phyloP scores from a whole-genome alignment of 1,140 invertebrate species.

The Drosophila tropicalis region DNA sequence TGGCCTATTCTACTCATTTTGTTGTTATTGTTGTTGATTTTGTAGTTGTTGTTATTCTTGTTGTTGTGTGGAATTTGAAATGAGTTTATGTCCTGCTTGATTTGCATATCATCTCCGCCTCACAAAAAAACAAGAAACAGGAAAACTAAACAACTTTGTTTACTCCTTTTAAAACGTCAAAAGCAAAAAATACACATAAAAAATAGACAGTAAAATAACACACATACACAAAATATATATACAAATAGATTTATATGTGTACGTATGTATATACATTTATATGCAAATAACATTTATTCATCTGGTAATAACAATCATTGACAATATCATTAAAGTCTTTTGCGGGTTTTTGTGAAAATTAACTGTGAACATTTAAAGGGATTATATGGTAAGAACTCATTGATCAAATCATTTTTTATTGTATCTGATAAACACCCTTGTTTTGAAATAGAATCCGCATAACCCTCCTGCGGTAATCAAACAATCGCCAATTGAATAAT shows the following conservation, averaged over 20 bases:
- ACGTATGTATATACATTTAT: conserved; percentile 2
- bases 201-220: conserved; percentile 7
- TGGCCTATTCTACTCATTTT: conserved; percentile 16
- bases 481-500: too few relatives aligned
- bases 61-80: conserved; percentile 51
- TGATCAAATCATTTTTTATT: too few relatives aligned
- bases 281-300: conserved; percentile 26
- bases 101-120: conserved; percentile 42
- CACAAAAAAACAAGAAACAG: conserved; percentile 39
- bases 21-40: conserved; percentile 22
- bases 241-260: not conserved
- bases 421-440: too few relatives aligned
- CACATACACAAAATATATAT: not conserved
- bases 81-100: conserved; percentile 50
- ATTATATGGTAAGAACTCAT: too few relatives aligned
- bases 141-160: conserved; percentile 68
- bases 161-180: conserved; percentile 40
- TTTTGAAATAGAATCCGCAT: too few relatives aligned
- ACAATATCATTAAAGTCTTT: conserved; percentile 1
- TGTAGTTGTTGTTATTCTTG: conserved; percentile 9
- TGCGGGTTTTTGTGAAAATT: not conserved
- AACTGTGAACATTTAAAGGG: too few relatives aligned
- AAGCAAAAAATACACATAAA: conserved; percentile 27
- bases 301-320: conserved; percentile 49
- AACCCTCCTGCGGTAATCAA: too few relatives aligned